Base-by-base conservation (phyloP, 2,888 invertebrate species). In the Eilema griseolum region DNA sequence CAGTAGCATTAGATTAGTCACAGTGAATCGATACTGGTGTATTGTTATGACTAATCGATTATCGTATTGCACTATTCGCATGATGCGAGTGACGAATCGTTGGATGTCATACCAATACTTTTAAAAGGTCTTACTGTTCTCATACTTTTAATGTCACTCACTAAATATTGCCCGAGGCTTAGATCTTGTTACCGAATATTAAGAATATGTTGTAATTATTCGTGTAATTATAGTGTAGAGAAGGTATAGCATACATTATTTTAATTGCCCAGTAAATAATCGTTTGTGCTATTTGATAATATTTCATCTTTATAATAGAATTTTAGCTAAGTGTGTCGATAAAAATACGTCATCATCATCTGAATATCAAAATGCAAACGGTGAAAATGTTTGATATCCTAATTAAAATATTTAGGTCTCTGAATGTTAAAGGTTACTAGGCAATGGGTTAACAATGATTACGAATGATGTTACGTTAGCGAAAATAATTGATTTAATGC, bases 131-230 rank as follows among this genome's bases (percentile, higher is more conserved):
- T 92, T 79, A 69, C 69, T 74, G 89, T 92, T 95, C 95, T 91
- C 95, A 94, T 91, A 93, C 86, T 91, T 91, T 91, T 93, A 95
- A 94, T 94, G 92, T 92, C 94, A 93, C 89, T 91, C 85, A 88
- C 82, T 88, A 88, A 92, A 89, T 88, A 87, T 84, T 83, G 87
- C 88, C 85, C 78, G 86, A 75, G 88, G 89, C 88, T 86, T 82
- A 82, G 75, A 78, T 81, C 81, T 73, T 71, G 80, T 85, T 85
- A 79, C 61, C 81, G 75, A 80, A 75, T 73, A 78, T 79, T 80
- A 77, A 75, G 73, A 71, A 75, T 76, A 46, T 85, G 81, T 83
- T 82, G 85, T 86, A 86, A 88, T 82, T 82, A 81, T 76, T 73
- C 73, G 63, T 61, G 66, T 66, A 72, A 61, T 37, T 23, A 60